phyloP scores from a whole-genome alignment of 2,113 vertebrate genomes.

The Thermophis baileyi region DNA sequence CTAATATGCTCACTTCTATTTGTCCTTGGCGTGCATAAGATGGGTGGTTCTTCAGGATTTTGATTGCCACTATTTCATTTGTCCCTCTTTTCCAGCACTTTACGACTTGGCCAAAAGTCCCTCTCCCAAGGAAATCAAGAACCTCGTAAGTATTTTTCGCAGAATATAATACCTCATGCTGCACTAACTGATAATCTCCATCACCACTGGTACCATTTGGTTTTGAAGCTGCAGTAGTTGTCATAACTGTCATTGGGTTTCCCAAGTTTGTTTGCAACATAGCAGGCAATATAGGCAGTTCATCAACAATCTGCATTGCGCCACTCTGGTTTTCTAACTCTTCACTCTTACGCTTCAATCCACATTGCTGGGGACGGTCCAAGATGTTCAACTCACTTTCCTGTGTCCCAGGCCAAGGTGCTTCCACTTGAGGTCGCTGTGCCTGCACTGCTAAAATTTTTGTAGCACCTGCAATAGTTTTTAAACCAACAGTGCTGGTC shows the following conservation, averaged over 20 bases:
- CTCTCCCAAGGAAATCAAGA: slow-evolving; percentile 94
- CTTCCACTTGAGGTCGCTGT: slow-evolving; percentile 60
- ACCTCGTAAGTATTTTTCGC: slow-evolving; percentile 98
- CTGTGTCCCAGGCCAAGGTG: slow-evolving; percentile 61
- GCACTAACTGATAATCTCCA: slow-evolving; percentile 96
- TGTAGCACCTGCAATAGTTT: slow-evolving; percentile 77
- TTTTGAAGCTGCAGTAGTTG: slow-evolving; percentile 74
- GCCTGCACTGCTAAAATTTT: slow-evolving; percentile 73
- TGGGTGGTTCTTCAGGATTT: slow-evolving; percentile 98
- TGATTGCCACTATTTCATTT: slow-evolving; percentile 92
- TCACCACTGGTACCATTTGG: slow-evolving; percentile 79
- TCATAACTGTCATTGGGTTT: slow-evolving; percentile 82
- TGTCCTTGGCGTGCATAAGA: slow-evolving; percentile 97
- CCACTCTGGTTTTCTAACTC: slow-evolving; percentile 86
- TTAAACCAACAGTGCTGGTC: slow-evolving; percentile 84
- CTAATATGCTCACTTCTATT: slow-evolving; percentile 97
- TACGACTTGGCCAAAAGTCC: slow-evolving; percentile 97
- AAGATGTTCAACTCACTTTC: slow-evolving; percentile 77
- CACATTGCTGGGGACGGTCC: slow-evolving; percentile 90
- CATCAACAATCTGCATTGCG: slow-evolving; percentile 98
- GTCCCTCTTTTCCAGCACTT: slow-evolving; percentile 99
- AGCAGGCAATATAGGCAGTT: slow-evolving; percentile 93
- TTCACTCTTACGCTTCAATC: slow-evolving; percentile 98
- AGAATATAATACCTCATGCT: slow-evolving; percentile 94
- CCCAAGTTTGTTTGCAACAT: slow-evolving; percentile 93